A percentile compares a stretch with the other conserved stretches of the same genome.
phyloP scores from a whole-genome alignment of 2,888 invertebrate species.

The Rotaria socialis region DNA sequence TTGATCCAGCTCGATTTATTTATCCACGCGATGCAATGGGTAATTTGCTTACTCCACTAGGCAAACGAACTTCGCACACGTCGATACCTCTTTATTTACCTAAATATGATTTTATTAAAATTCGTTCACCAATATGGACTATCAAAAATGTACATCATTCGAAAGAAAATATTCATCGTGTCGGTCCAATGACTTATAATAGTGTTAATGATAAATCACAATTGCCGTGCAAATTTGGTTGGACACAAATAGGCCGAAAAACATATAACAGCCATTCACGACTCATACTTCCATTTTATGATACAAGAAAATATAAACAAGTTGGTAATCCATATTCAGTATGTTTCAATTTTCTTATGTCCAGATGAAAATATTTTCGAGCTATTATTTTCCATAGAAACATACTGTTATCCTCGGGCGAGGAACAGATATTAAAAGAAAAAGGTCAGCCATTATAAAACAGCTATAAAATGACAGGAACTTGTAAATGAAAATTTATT shows the following conservation, averaged over 20 bases:
- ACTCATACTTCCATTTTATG: not conserved
- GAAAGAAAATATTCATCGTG: not conserved
- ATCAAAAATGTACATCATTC: not conserved
- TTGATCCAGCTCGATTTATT: conserved; percentile 4
- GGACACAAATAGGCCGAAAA: not conserved
- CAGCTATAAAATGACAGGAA: no score
- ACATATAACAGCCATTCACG: not conserved
- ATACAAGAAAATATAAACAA: not conserved
- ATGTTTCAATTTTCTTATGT: not conserved
- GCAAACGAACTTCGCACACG: not conserved
- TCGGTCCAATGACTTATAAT: not conserved
- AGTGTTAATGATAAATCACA: not conserved
- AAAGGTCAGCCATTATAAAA: no score
- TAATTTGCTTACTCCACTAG: not conserved
- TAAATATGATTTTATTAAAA: not conserved
- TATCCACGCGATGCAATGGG: conserved; percentile 1
- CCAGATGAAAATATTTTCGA: not conserved
- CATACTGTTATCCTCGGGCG: not conserved
- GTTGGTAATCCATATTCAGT: not conserved
- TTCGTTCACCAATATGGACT: not conserved
- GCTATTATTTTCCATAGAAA: not conserved
- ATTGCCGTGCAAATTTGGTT: not conserved
- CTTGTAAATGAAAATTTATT: no score
- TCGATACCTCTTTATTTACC: not conserved
- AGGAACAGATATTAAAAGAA: no score